These are phyloP conservation scores for Bergia sp. DNA, from an alignment of 92 coral and sea anemone species.

Conservation along the genomic window DNA sequence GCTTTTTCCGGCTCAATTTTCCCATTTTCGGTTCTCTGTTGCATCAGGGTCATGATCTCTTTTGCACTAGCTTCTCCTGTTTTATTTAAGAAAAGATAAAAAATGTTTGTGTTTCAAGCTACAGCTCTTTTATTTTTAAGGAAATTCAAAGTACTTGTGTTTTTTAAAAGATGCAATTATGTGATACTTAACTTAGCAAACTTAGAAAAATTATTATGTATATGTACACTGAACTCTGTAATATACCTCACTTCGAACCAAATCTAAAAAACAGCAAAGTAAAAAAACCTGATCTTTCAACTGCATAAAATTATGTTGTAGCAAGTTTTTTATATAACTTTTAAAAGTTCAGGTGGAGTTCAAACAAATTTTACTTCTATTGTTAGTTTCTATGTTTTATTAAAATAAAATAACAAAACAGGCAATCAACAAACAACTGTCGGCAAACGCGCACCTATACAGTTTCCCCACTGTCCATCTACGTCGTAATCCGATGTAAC, in stretches of 20 bases:
- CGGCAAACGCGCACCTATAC: conserved; percentile 71
- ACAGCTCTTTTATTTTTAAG: too few relatives aligned
- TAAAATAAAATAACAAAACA: too few relatives aligned
- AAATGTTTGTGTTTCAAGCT: too few relatives aligned
- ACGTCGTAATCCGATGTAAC: conserved; percentile 87
- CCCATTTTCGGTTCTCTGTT: background rate
- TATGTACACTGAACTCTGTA: background rate
- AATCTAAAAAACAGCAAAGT: too few relatives aligned
- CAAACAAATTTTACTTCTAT: too few relatives aligned
- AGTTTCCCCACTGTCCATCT: conserved; percentile 94
- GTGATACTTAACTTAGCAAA: background rate
- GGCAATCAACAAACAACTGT: background rate
- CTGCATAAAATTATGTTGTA: background rate
- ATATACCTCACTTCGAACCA: background rate
- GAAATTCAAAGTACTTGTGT: too few relatives aligned
- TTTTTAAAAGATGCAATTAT: too few relatives aligned
- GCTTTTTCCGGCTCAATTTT: background rate
- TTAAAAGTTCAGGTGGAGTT: background rate
- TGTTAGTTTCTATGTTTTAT: too few relatives aligned
- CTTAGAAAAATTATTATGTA: background rate
- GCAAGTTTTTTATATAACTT: background rate
- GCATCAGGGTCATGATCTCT: background rate
- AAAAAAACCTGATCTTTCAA: too few relatives aligned
- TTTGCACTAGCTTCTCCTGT: background rate
- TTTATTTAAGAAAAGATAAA: background rate